Evolutionary conservation across 2,888 invertebrate genomes (phyloP), one percentile per base, ranked within the genome.

Genomic region (Cenopis cana): DNA sequence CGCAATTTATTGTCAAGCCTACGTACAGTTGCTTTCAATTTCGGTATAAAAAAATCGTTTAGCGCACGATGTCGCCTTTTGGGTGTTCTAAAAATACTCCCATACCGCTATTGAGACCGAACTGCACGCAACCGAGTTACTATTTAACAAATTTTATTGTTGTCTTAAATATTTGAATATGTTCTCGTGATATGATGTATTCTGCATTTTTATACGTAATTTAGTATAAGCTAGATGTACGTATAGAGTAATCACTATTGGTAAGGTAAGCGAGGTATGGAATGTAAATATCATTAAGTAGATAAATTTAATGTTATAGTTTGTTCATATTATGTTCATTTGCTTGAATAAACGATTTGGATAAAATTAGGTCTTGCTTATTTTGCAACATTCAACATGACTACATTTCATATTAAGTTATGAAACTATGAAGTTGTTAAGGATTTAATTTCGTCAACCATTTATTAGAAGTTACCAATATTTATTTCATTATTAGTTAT

Each of bases 291-390:
- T 92, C 89, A 91, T 88, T 93, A 93, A 93, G 92, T 93, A 93
- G 93, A 88, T 93, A 93, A 93, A 92, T 93, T 93, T 92, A 91
- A 93, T 92, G 93, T 93, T 93, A 93, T 91, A 93, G 86, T 93
- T 93, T 93, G 93, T 93, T 93, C 93, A 90, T 91, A 91, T 89
- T 93, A 93, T 90, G 91, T 93, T 93, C 87, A 91, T 91, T 93
- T 93, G 93, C 93, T 93, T 93, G 90, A 93, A 92, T 93, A 93
- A 93, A 93, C 89, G 89, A 93, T 93, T 93, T 93, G 92, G 90
- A 93, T 92, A 91, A 89, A 80, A 83, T 75, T 86, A 75, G 76
- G 89, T 88, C 90, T 72, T 85, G 85, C 87, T 83, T 69, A 69
- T 60, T 38, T 49, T 17, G 50, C 38, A 64, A 64, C n/a, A 24